Evolutionary conservation across 2,888 invertebrate genomes (phyloP).

Genomic region (Trachelus tabidus): DNA sequence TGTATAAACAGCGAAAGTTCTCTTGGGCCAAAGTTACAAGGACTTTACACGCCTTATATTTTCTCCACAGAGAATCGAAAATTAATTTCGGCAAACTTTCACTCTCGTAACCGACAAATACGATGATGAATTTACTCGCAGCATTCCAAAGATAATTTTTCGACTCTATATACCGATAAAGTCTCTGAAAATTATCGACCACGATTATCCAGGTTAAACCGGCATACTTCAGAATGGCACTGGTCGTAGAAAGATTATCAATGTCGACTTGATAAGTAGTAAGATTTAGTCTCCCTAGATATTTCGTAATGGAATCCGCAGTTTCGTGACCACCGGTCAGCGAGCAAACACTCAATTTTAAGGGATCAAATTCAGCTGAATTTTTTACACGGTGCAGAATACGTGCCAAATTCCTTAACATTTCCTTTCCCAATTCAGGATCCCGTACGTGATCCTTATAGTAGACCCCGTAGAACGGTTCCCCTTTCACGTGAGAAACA

Average conservation of each 20-base stretch:
- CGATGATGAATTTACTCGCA: constrained; percentile 31
- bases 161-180: constrained; percentile 24
- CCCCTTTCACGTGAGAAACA: neutral
- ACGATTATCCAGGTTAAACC: constrained; percentile 39
- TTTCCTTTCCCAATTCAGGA: constrained; percentile 8
- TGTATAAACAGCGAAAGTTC: constrained; percentile 33
- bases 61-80: constrained; percentile 35
- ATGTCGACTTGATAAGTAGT: constrained; percentile 26
- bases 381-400: constrained; percentile 29
- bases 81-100: neutral
- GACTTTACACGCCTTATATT: constrained; percentile 26
- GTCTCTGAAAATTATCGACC: constrained; percentile 16
- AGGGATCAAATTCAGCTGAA: constrained; percentile 31
- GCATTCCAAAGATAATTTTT: constrained; percentile 31
- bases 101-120: constrained; percentile 16
- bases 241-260: constrained; percentile 4
- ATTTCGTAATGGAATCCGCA: constrained; percentile 21
- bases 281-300: constrained; percentile 16
- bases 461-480: neutral
- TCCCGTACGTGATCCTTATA: neutral
- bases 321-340: constrained; percentile 14
- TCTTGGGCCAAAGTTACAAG: constrained; percentile 27
- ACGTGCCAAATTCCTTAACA: constrained; percentile 27
- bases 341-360: constrained; percentile 30
- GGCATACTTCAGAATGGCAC: neutral